Percentiles rank a stretch among this genome's conserved stretches.
phyloP scores from a whole-genome alignment of 2,113 vertebrate genomes.

The Thunnus thynnus region DNA sequence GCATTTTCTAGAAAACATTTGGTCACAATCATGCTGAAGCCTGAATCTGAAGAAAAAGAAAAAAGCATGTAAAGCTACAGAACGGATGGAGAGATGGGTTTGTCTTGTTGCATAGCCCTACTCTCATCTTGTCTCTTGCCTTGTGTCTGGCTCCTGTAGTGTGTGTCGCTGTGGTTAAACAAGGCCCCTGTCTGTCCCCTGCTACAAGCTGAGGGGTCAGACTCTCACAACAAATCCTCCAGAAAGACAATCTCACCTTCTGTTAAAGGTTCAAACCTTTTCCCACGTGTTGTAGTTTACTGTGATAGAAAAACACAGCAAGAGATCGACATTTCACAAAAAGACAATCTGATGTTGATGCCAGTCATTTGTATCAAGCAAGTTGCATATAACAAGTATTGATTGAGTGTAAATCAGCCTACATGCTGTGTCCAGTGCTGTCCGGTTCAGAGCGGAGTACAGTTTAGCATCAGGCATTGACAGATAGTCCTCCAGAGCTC shows the following conservation, averaged over 20 bases:
- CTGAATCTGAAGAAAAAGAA: constrained; percentile 80
- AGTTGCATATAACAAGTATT: constrained; percentile 44
- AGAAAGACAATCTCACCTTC: neutral
- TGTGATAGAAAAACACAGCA: constrained; percentile 3
- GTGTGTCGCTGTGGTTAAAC: constrained; percentile 11
- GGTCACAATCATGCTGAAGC: constrained; percentile 94
- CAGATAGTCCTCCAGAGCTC: constrained; percentile 7
- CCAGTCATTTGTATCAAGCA: neutral
- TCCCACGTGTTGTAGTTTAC: neutral
- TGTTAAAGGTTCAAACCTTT: neutral
- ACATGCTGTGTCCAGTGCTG: neutral
- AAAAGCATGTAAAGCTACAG: constrained; percentile 89
- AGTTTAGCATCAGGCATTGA: neutral
- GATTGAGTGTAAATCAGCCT: constrained; percentile 13
- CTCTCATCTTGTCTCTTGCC: constrained; percentile 47
- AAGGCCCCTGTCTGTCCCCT: neutral
- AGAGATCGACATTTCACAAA: neutral
- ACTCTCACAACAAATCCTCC: neutral
- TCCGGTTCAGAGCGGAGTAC: constrained; percentile 11
- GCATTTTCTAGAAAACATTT: constrained; percentile 89
- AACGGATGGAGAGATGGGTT: constrained; percentile 76
- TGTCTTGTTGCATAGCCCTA: constrained; percentile 94
- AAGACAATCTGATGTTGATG: constrained; percentile 12
- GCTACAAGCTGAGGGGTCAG: neutral
- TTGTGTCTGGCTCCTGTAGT: constrained; percentile 42